Conservation (phyloP, 2,113 vertebrate species). For the Puffinus mauretanicus region DNA sequence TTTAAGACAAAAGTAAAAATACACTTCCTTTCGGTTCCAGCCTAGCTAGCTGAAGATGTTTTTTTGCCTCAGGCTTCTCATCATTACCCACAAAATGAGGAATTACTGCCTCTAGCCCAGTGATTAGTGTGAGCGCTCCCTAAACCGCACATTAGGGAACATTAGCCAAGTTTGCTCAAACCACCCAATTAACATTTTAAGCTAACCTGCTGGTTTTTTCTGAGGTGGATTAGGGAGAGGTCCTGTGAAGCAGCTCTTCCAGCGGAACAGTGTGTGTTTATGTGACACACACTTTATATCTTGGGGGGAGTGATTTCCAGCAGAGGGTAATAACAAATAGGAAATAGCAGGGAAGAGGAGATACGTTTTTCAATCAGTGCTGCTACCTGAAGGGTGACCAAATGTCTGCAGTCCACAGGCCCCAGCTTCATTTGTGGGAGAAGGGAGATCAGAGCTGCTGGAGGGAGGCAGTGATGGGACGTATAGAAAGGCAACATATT, state of each 20-base stretch:
- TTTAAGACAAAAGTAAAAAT: neutral
- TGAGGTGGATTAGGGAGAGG: neutral
- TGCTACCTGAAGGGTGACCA: neutral
- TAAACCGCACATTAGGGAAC: neutral
- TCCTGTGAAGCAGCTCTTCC: neutral
- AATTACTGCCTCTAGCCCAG: neutral
- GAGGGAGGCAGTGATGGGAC: neutral
- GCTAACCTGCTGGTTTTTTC: neutral
- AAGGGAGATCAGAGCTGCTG: neutral
- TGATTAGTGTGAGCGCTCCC: neutral
- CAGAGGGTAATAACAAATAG: neutral
- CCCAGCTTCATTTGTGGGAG: neutral
- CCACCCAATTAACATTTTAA: neutral
- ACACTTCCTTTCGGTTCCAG: neutral
- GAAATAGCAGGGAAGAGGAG: neutral
- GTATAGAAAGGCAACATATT: neutral
- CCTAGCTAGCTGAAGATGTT: neutral
- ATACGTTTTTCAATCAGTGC: neutral
- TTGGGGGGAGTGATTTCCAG: neutral
- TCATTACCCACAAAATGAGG: neutral
- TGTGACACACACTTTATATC: neutral
- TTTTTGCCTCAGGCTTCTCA: slow-evolving; percentile 13
- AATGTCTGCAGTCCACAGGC: neutral
- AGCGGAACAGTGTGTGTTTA: neutral
- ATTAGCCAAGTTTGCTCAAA: neutral